Evolutionary conservation across 2,888 invertebrate genomes (phyloP), one percentile per base, ranked within the genome.

Genomic region (Xestobium rufovillosum): DNA sequence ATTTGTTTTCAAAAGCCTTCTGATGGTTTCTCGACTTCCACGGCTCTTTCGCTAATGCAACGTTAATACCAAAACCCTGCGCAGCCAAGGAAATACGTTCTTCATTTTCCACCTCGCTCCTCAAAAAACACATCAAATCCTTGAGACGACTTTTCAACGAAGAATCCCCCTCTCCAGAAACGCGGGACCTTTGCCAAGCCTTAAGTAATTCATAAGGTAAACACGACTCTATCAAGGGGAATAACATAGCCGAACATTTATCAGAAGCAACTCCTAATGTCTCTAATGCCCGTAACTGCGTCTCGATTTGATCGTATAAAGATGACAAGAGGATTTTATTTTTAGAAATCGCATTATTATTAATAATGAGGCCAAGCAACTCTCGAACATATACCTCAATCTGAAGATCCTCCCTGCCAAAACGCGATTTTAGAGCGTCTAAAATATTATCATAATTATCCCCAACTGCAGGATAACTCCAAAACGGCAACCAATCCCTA

Each of bases 351-450:
- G 46, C 31, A n/a, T n/a, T n/a, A 27, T 49, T 53, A 13, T 45
- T 44, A 6, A 57, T 26, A 11, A 58, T 47, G 14, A 59, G 26
- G 28, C 46, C 45, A 13, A 59, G 32, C 8, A 57, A 29, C 33
- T 59, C 55, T 11, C 56, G 32, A 3, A 54, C 48, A 36, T 57
- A 54, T 11, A 52, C 49, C 33, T 57, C 57, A 11, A 54, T 44
- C 15, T 52, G 43, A 9, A 57, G 28, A 15, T 55, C 53, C 10
- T 55, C 49, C 28, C 47, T 41, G 12, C 52, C 53, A 39, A 57
- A 57, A 23, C 55, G 39, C 33, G 41, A 45, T 44, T 47, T 49
- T 26, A 50, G 38, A 37, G 42, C 34, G 13, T 49, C 41, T 6
- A 48, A 39, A 2, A 43, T 38, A 14, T 45, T 44, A 3, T 14